Conservation (phyloP, 2,797 vertebrate species). For the Danio choprae region DNA sequence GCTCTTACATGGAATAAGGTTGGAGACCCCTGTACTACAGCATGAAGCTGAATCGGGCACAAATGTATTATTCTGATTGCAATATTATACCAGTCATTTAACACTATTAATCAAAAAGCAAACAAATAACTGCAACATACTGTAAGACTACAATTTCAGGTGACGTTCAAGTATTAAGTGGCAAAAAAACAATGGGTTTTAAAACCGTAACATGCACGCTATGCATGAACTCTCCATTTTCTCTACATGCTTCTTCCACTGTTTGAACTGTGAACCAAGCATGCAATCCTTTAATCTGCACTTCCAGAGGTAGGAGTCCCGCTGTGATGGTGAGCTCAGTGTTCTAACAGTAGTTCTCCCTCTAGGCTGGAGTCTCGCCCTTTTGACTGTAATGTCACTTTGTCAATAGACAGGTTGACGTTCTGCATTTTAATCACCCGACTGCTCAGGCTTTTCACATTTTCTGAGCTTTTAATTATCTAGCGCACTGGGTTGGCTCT, state of each 20-base stretch:
- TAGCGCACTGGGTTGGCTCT: conserved; percentile 51
- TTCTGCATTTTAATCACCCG: conserved; percentile 61
- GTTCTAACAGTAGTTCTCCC: conserved; percentile 45
- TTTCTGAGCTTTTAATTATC: conserved; percentile 58
- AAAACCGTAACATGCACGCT: background rate
- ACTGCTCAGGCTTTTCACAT: conserved; percentile 45
- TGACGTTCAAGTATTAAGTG: background rate
- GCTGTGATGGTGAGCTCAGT: conserved; percentile 35
- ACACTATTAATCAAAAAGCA: background rate
- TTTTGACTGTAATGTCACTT: conserved; percentile 58
- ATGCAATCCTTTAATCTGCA: conserved; percentile 42
- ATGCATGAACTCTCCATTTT: conserved; percentile 2
- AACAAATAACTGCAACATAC: background rate
- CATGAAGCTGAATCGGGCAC: background rate
- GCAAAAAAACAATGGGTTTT: conserved; percentile 1
- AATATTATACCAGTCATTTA: background rate
- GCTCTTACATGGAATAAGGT: too few relatives aligned
- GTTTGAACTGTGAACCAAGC: conserved; percentile 12
- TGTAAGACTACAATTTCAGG: background rate
- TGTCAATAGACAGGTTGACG: conserved; percentile 50
- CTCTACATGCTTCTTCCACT: background rate
- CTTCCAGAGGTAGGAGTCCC: conserved; percentile 42
- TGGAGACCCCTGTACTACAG: background rate
- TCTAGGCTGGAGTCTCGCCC: conserved; percentile 50
- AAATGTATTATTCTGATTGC: background rate